Percentiles rank a stretch among this genome's conserved stretches.
phyloP scores from a whole-genome alignment of 2,113 vertebrate species.

The Gallinago media region DNA sequence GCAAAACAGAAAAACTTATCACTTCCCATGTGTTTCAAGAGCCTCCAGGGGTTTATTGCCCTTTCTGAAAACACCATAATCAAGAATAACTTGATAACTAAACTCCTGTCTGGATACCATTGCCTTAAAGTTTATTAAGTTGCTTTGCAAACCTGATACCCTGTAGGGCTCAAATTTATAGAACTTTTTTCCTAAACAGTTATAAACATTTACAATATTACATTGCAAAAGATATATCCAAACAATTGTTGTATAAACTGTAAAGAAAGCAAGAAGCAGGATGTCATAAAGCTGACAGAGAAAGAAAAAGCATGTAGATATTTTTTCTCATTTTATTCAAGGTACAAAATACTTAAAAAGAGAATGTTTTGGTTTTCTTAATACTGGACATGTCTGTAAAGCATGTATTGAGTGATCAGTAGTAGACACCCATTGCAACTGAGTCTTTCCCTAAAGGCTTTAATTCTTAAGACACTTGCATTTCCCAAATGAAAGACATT shows the following conservation, averaged over 20 bases:
- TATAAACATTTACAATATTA: background rate
- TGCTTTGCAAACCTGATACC: slow-evolving; percentile 36
- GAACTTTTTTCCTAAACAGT: background rate
- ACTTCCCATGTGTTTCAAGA: slow-evolving; percentile 41
- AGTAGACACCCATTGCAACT: background rate
- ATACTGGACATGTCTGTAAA: background rate
- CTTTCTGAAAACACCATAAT: slow-evolving; percentile 68
- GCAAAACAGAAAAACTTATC: slow-evolving; percentile 48
- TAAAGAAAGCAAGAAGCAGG: background rate
- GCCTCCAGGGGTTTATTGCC: slow-evolving; percentile 59
- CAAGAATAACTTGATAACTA: slow-evolving; percentile 60
- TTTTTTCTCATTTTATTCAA: background rate
- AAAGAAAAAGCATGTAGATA: background rate
- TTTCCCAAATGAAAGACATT: background rate
- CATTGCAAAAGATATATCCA: slow-evolving; percentile 13
- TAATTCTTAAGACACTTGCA: background rate
- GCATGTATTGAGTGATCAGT: accelerated
- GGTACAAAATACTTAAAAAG: background rate
- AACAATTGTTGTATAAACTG: background rate
- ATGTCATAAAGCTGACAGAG: background rate
- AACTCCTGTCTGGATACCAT: slow-evolving; percentile 32
- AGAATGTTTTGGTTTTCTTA: background rate
- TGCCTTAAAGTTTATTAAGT: slow-evolving; percentile 66
- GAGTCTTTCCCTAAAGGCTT: background rate
- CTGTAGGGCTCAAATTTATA: slow-evolving; percentile 45